phyloP scores from a whole-genome alignment of 2,113 vertebrate species.

The Jaculus jaculus region DNA sequence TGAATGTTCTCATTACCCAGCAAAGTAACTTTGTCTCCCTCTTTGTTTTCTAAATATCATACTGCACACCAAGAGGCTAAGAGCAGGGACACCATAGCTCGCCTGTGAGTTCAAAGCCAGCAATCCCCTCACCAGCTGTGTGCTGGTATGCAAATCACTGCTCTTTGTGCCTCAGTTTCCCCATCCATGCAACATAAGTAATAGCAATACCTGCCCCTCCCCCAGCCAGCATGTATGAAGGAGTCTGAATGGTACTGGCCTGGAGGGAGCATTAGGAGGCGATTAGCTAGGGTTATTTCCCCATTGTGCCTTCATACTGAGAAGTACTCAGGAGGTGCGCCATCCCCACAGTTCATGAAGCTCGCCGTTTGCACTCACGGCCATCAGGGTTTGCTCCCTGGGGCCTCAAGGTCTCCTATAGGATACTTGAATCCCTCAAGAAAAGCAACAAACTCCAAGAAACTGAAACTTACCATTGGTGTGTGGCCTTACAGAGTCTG shows the following conservation, averaged over 20 bases:
- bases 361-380: background rate
- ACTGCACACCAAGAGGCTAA: background rate
- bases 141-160: no score
- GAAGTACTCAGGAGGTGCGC: accelerated
- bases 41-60: slow-evolving; percentile 21
- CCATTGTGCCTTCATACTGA: background rate
- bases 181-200: background rate
- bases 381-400: background rate
- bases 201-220: accelerated
- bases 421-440: background rate
- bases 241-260: no score
- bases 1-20: slow-evolving; percentile 17
- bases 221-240: no score
- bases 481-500: background rate
- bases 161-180: background rate
- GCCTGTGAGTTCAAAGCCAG: background rate
- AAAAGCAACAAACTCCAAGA: background rate
- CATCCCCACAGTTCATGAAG: background rate
- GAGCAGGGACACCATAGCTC: background rate
- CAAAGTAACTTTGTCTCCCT: background rate
- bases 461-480: background rate
- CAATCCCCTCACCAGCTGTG: background rate
- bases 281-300: no score
- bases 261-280: no score
- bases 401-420: background rate